These are phyloP conservation scores for Chaetura pelagica DNA, from an alignment of 2,113 vertebrate species.

Conservation along the genomic window DNA sequence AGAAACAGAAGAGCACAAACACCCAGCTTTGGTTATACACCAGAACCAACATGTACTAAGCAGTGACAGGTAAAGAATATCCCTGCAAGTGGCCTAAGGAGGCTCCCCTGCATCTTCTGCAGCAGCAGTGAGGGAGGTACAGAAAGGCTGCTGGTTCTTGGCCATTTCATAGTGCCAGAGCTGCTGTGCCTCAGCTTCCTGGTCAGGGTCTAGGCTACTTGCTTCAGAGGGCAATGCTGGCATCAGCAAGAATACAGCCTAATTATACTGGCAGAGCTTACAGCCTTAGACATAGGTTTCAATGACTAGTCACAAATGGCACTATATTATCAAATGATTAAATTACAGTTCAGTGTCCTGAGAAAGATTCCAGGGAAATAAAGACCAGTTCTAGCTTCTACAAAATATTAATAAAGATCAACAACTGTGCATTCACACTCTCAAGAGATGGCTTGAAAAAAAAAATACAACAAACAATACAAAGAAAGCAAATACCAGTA, in stretches of 20 bases:
- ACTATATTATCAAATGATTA: background rate
- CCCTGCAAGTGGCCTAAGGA: background rate
- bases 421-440: background rate
- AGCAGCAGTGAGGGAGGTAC: background rate
- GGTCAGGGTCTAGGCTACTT: background rate
- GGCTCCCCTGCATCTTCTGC: too few species aligned
- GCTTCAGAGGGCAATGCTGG: background rate
- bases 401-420: background rate
- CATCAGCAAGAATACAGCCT: background rate
- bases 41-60: too few species aligned
- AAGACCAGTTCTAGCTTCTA: background rate
- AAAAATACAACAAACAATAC: background rate
- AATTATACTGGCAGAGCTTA: background rate
- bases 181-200: background rate
- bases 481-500: background rate
- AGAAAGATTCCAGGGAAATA: background rate
- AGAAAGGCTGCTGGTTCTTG: background rate
- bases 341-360: background rate
- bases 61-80: accelerated
- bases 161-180: accelerated
- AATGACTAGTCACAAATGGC: background rate
- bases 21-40: background rate
- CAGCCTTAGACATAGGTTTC: accelerated
- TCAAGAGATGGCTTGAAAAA: background rate
- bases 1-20: background rate